Evolutionary conservation across 2,797 vertebrate genomes (phyloP), one percentile per base, ranked within the genome.

Genomic region (Gambelia wislizenii): DNA sequence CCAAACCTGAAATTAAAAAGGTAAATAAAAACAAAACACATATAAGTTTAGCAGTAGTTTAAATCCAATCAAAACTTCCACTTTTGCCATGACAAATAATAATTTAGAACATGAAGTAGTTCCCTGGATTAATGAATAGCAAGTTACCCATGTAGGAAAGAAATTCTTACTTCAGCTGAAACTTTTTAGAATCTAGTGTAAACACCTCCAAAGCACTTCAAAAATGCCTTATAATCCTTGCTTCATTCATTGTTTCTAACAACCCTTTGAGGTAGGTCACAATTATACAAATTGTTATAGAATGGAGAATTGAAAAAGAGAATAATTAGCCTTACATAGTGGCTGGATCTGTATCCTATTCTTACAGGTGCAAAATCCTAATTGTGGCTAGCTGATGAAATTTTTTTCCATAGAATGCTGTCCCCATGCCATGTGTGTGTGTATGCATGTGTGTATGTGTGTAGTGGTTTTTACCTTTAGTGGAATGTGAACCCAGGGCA

Each of bases 1-100:
- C 94, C 95, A 95, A 96, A 95, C 95, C 95, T 96, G 94, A 94
- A 96, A 95, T 94, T 92, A 84, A 87, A 95, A 96, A 94, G 95
- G 75, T 94, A 94, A 93, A 94, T 78, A 27, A 83, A 61, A 72
- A 36, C 6, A 70, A 25, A 84, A 72, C 4, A 95, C 87, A 94
- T 79, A 69, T 82, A 91, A 79, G 91, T 95, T 96, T 93, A 95
- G 94, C 90, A 94, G 74, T 92, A 92, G 64, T 91, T 89, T 89
- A 49, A 83, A 84, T 87, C 36, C 27, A 84, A 70, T 39, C 44
- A 70, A 54, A 79, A 85, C 39, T 12, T 64, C 44, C 54, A 75
- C 8, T 36, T 47, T 52, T 56, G 33, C 39, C 33, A 47, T 39
- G 42, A 59, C 3, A 91, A 78, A 84, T 22, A 83, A 91, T 83